Evolutionary conservation across 2,888 invertebrate species (phyloP).

Genomic region (Drosophila ustulata): DNA sequence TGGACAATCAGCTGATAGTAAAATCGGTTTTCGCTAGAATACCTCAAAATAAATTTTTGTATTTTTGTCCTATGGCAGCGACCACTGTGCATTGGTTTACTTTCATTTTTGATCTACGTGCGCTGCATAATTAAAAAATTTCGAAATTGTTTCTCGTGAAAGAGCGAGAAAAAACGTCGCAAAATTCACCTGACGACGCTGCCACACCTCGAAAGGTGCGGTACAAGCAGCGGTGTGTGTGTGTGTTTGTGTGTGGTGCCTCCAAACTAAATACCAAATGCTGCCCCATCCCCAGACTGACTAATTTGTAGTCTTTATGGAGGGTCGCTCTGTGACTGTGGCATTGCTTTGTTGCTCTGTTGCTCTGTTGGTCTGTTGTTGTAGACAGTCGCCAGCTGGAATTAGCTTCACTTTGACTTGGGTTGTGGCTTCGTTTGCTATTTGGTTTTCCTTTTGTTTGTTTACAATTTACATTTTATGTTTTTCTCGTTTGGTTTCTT

Average conservation of each 20-base stretch:
- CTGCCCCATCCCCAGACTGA: slow-evolving; percentile 20
- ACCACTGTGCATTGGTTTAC: no score
- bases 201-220: slow-evolving; percentile 72
- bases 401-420: slow-evolving; percentile 8
- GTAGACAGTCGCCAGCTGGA: slow-evolving; percentile 29
- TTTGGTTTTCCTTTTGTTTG: slow-evolving; percentile 27
- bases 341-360: slow-evolving; percentile 28
- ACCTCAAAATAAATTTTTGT: no score
- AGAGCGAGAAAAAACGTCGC: slow-evolving; percentile 43
- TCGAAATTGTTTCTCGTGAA: slow-evolving; percentile 53
- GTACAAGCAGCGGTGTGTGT: not conserved
- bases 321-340: slow-evolving; percentile 24
- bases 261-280: slow-evolving; percentile 34
- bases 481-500: slow-evolving; percentile 3
- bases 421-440: not conserved
- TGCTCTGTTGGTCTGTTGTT: slow-evolving; percentile 19
- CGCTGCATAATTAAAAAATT: slow-evolving; percentile 70
- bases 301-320: slow-evolving; percentile 57
- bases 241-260: not conserved
- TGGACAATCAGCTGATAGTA: no score
- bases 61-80: no score
- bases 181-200: slow-evolving; percentile 37
- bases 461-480: slow-evolving; percentile 40
- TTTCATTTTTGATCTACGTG: slow-evolving; percentile 77
- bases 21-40: no score